Conservation (phyloP, 2,888 invertebrate genomes). For the Phortica magna region DNA sequence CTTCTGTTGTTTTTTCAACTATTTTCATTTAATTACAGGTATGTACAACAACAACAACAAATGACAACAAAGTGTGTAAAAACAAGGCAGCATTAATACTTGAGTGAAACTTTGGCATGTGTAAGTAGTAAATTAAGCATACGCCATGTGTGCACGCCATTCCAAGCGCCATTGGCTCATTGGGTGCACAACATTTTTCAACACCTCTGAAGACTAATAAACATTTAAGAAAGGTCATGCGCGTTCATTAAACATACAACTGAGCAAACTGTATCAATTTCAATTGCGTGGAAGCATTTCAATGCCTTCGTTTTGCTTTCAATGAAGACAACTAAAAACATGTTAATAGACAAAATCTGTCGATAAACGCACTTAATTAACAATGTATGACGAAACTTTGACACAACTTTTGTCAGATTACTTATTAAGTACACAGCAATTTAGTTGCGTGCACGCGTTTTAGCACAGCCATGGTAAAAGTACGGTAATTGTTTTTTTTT, state of each 20-base stretch:
- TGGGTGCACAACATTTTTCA: too few species aligned
- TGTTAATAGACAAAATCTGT: background rate
- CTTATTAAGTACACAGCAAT: background rate
- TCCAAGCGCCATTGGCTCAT: too few species aligned
- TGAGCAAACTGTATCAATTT: background rate
- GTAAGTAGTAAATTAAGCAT: slow-evolving; percentile 15
- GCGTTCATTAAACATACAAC: background rate
- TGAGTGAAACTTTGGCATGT: background rate
- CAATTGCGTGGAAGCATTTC: slow-evolving; percentile 37
- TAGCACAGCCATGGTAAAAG: background rate
- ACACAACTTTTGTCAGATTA: background rate
- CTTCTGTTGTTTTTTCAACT: background rate
- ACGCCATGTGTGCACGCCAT: slow-evolving; percentile 18
- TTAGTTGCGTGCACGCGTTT: background rate
- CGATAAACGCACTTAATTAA: background rate
- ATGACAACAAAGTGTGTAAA: background rate
- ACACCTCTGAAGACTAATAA: too few species aligned
- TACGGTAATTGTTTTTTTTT: background rate
- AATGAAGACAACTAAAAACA: too few species aligned
- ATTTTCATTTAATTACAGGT: slow-evolving; percentile 23
- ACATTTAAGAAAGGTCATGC: too few species aligned
- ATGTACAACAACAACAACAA: background rate
- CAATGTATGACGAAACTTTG: background rate
- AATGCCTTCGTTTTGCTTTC: slow-evolving; percentile 1
- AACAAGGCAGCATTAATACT: background rate